Base-by-base conservation (phyloP, 2,888 invertebrate genomes). In the Drosophila colorata region DNA sequence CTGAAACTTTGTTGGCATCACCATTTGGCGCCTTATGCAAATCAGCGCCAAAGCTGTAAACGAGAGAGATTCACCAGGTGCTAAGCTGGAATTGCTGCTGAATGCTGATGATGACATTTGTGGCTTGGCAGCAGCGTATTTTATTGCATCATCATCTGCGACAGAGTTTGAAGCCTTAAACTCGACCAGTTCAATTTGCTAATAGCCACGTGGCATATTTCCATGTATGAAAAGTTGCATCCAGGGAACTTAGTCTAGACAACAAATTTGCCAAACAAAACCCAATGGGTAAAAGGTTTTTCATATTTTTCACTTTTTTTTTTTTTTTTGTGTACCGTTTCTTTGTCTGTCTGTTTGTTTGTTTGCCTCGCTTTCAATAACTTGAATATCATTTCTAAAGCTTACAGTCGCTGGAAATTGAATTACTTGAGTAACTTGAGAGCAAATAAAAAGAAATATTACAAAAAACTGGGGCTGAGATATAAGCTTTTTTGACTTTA, bases 151-250 rank as follows among this genome's bases (percentile, higher is more conserved):
- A 68, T 47, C 73, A 59, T 47, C 57, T 20, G 48, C 13, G 59
- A 48, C 35, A 40, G 49, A 44, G 61, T 56, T 75, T 41, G 41
- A 25, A 4, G 58, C 28, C 57, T 56, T 55, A 48, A 66, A 78
- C 75, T 73, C 59, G 80, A 56, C 76, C 66, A 67, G 75, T 85
- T 65, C 82, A 82, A 80, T 80, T 85, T 85, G 63, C 73, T 80
- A 80, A 80, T 82, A 80, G 82, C 80, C 83, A 85, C 49, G 76
- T 85, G 86, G 61, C 86, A 69, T 69, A 81, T 81, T 78, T 81
- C 61, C 79, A 69, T 69, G 72, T 79, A 69, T 74, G 46, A 58
- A 47, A 63, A 70, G 25, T 57, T 75, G 56, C 37, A 64, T 16
- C 72, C 37, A 53, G 1, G 23, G 35, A 67, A 57, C 63, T 57